Conservation (phyloP, 2,888 invertebrate genomes). For the Cheilosia grossa region DNA sequence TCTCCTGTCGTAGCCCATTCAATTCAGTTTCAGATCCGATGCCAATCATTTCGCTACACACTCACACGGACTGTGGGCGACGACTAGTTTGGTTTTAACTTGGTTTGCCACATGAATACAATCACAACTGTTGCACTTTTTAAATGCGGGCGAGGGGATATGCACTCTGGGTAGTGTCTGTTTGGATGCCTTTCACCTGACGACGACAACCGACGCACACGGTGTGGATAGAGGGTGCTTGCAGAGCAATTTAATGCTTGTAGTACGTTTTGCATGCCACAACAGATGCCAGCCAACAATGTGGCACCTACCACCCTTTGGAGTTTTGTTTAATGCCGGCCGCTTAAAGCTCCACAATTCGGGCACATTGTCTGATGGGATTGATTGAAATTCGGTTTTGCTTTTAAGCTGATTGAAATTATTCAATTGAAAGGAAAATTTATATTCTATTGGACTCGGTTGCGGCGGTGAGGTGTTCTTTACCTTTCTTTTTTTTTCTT, state of each 20-base stretch:
- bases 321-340: conserved; percentile 46
- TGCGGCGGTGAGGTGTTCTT: neutral
- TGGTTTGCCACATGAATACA: conserved; percentile 69
- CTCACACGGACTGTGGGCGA: conserved; percentile 7
- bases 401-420: conserved; percentile 76
- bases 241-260: conserved; percentile 30
- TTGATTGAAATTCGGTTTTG: conserved; percentile 76
- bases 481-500: conserved; percentile 16
- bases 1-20: conserved; percentile 13
- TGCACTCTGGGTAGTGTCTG: conserved; percentile 12
- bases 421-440: conserved; percentile 76
- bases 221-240: conserved; percentile 1
- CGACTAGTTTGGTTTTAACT: conserved; percentile 61
- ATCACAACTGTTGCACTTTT: conserved; percentile 75
- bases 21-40: conserved; percentile 55
- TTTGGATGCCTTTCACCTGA: conserved; percentile 52
- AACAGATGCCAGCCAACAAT: conserved; percentile 54
- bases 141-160: neutral
- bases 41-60: conserved; percentile 60
- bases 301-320: conserved; percentile 34
- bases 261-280: neutral
- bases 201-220: neutral
- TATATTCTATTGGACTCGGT: conserved; percentile 42
- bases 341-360: conserved; percentile 61
- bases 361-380: conserved; percentile 58